These are phyloP conservation scores for Himalopsyche japonica DNA, from an alignment of 2,888 invertebrate species.

Conservation along the genomic window DNA sequence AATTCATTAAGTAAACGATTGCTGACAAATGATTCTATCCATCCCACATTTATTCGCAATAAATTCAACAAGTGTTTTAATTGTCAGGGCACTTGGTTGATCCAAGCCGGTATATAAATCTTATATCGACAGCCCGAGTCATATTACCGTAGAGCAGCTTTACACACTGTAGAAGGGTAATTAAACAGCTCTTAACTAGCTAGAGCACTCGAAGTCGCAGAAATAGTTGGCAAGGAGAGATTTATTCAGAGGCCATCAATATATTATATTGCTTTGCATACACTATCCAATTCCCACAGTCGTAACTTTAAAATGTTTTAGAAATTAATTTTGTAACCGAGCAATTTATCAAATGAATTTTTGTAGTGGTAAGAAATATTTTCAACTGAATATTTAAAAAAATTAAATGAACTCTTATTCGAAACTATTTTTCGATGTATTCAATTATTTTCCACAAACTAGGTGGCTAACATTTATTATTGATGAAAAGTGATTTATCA, in stretches of 20 bases:
- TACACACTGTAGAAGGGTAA: conserved; percentile 13
- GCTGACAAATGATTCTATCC: background rate
- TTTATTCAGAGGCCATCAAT: background rate
- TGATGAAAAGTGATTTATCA: no score
- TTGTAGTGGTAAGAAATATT: no score
- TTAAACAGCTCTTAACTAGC: conserved; percentile 1
- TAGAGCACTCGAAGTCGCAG: background rate
- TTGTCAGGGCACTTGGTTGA: conserved; percentile 4
- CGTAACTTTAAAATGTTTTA: no score
- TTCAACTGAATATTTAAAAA: no score
- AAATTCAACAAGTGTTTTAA: conserved; percentile 2
- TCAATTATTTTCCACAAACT: no score
- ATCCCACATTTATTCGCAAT: background rate
- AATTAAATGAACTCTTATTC: no score
- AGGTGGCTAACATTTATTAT: no score
- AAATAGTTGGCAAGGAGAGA: background rate
- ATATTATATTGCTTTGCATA: no score
- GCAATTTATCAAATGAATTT: no score
- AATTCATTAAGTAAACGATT: background rate
- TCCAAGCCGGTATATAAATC: conserved; percentile 6
- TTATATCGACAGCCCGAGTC: conserved; percentile 14
- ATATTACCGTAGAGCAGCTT: conserved; percentile 22
- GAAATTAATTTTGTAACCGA: no score
- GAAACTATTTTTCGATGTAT: no score
- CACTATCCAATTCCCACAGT: no score